Evolutionary conservation across 2,797 vertebrate species (phyloP), one percentile per base, ranked within the genome.

Genomic region (Scolopax bukidnonensis): DNA sequence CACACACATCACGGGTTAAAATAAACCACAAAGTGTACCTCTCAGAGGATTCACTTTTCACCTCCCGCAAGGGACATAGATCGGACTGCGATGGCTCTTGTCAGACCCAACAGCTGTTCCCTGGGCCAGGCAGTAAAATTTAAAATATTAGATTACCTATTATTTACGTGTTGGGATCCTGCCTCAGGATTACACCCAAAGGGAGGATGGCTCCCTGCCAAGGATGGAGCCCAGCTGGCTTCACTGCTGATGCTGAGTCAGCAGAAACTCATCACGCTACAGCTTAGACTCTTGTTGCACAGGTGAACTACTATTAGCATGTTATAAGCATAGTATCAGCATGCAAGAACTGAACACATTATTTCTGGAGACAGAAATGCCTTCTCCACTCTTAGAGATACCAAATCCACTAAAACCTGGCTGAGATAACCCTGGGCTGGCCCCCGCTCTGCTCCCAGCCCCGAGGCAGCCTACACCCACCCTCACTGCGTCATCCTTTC

Each of bases 81-180:
- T 59, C 64, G 24, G 59, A 4, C 59, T 21, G 17, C 0, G 3
- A 32, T 16, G 11, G 17, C 70, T 53, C 40, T 6, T 59, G 45
- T 24, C 69, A 67, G 16, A 32, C 7, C 21, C 1, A 0, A 1
- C 4, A n/a, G 9, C 32, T 11, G 18, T 18, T 12, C 47, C 38
- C 48, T 11, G 30, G 27, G 36, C 27, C 11, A 64, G 17, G 30
- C 3, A 23, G 59, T 20, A 43, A 25, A 47, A 65, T 16, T 4
- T 4, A 14, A 38, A 33, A 25, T 19, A 17, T 6, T 5, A 9
- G 33, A 21, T 38, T 5, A 32, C 4, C 9, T 11, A 1, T 20
- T 38, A 41, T 8, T 41, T 20, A 20, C 0, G 1, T 7, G 5
- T 1, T 3, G 9, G 64, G 38, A 20, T 36, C 41, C 50, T 4